Evolutionary conservation across 2,113 vertebrate genomes (phyloP).

Genomic region (Python bivittatus): DNA sequence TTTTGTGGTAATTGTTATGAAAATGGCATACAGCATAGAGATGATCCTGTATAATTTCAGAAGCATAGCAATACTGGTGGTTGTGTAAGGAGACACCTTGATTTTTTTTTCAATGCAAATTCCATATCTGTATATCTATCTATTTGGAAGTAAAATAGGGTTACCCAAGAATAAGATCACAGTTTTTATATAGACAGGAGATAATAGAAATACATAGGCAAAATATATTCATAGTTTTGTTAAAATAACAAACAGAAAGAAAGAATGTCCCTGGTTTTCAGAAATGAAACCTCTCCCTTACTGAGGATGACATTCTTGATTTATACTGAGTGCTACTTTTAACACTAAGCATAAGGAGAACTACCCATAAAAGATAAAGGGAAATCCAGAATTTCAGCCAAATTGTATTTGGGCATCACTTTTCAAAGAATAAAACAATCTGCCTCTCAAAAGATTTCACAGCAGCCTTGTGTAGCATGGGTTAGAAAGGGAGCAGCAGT

Average conservation of each 20-base stretch:
- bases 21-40: not conserved
- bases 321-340: not conserved
- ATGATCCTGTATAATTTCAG: not conserved
- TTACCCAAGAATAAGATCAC: not conserved
- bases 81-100: not conserved
- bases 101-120: not conserved
- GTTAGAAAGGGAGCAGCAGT: not conserved
- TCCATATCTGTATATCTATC: not conserved
- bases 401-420: not conserved
- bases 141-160: not conserved
- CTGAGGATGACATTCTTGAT: not conserved
- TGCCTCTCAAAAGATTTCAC: not conserved
- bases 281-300: not conserved
- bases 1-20: not conserved
- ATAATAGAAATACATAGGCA: not conserved
- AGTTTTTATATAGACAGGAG: not conserved
- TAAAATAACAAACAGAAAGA: not conserved
- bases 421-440: not conserved
- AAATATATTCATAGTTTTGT: not conserved
- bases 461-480: not conserved
- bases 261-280: not conserved
- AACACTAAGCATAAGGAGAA: not conserved
- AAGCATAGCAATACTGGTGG: not conserved
- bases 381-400: not conserved
- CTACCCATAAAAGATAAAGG: not conserved